Evolutionary conservation across 1,140 invertebrate genomes (phyloP).

Genomic region (Acromyrmex charruanus): DNA sequence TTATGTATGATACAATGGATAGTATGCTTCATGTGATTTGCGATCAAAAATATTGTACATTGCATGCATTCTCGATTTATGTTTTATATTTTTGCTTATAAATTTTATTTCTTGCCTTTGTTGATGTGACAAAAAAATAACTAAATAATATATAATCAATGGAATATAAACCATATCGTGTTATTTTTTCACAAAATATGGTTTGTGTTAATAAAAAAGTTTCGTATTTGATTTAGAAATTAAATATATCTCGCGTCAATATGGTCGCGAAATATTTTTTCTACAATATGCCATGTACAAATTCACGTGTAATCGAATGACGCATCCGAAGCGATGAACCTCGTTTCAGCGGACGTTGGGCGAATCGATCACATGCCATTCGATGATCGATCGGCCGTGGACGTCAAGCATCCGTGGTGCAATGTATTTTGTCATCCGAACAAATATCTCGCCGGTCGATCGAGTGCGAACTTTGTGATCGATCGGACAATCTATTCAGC

Average conservation of each 20-base stretch:
- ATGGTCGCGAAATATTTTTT: slow-evolving; percentile 44
- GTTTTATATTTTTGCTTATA: not conserved
- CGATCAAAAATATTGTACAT: not conserved
- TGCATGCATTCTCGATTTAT: not conserved
- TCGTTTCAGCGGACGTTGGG: slow-evolving; percentile 63
- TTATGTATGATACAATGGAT: not conserved
- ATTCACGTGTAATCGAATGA: slow-evolving; percentile 63
- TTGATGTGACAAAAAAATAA: slow-evolving; percentile 8
- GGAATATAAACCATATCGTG: slow-evolving; percentile 11
- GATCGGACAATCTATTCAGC: slow-evolving; percentile 76
- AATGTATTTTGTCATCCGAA: slow-evolving; percentile 74
- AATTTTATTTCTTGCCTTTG: not conserved
- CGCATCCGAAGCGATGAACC: slow-evolving; percentile 63
- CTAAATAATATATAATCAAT: slow-evolving; percentile 27
- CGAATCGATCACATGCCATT: slow-evolving; percentile 72
- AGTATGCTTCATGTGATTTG: not conserved
- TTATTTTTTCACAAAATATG: slow-evolving; percentile 20
- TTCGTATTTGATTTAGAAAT: slow-evolving; percentile 41
- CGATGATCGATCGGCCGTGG: slow-evolving; percentile 73
- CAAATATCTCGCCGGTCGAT: slow-evolving; percentile 76
- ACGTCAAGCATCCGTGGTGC: slow-evolving; percentile 65
- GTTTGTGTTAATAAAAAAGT: slow-evolving; percentile 22
- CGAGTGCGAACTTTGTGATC: slow-evolving; percentile 74
- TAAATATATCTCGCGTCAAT: slow-evolving; percentile 25
- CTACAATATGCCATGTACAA: slow-evolving; percentile 67